Conservation (phyloP, 2,888 invertebrate genomes). For the Diarsia mendica region DNA sequence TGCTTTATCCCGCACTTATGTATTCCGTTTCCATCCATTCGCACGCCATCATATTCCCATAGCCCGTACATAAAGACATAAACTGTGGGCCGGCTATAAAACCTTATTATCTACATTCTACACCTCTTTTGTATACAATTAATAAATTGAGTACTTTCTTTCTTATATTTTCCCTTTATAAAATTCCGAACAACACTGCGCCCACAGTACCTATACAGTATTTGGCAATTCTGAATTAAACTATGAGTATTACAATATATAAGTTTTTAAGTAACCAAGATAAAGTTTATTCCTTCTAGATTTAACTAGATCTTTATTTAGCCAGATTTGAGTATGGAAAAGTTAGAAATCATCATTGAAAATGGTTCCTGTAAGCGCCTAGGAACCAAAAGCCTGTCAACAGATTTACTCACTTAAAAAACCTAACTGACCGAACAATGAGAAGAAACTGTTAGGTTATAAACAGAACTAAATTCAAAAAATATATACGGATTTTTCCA, state of each 20-base stretch:
- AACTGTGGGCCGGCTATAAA: conserved; percentile 75
- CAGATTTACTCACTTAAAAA: background rate
- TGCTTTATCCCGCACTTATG: conserved; percentile 34
- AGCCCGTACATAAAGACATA: conserved; percentile 76
- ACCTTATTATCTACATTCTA: conserved; percentile 75
- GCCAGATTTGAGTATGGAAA: background rate
- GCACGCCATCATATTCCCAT: conserved; percentile 58
- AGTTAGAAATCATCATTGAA: background rate
- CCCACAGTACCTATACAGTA: background rate
- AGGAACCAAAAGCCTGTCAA: background rate
- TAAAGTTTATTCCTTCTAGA: background rate
- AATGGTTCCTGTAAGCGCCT: background rate
- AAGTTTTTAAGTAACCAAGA: background rate
- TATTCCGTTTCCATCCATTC: conserved; percentile 58
- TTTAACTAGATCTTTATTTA: background rate
- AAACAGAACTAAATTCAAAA: background rate
- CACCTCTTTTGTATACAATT: conserved; percentile 83
- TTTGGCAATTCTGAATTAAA: background rate
- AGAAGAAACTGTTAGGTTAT: background rate
- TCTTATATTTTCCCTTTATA: background rate
- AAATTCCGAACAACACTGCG: background rate
- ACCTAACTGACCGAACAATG: background rate
- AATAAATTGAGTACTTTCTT: conserved; percentile 73
- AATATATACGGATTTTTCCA: background rate
- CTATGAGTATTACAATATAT: background rate